Base-by-base conservation (phyloP, 2,797 vertebrate species). In the Falco cherrug region DNA sequence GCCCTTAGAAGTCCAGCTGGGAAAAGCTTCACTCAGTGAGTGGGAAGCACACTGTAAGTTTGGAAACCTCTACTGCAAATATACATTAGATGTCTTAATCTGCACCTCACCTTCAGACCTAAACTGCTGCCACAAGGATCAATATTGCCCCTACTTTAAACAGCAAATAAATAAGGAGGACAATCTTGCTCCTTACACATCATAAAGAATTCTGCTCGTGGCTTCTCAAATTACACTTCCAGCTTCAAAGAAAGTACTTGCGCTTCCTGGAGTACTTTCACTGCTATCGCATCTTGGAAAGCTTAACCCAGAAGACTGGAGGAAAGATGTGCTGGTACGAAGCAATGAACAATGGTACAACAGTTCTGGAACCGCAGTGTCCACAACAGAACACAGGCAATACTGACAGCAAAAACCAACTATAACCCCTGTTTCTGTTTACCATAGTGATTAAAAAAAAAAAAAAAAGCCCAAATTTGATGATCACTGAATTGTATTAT, bases 1-100 rank as follows among this genome's bases (percentile, higher is more conserved):
- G 17, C n/a, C 54, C 84, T 84, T 33, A 57, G 48, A 90, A 95
- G 76, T 87, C 74, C 87, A 95, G 61, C 65, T 41, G n/a, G 39
- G 28, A 88, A 90, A 87, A 86, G 65, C 69, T 89, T 85, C 71
- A 73, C 47, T 83, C 74, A 41, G 60, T 56, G 74, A 68, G 68
- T 48, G 53, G 61, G 71, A 73, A 89, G 64, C 56, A 94, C 67
- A 78, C 64, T 64, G 59, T 63, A 92, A 81, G 35, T 87, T 84
- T 69, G 17, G 80, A 93, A 97, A 93, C n/a, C 63, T 84, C 45
- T 84, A 76, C 67, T 78, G 37, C 89, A 97, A 97, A 96, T 76
- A 56, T 43, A 95, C 51, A 65, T 74, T 13, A 89, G 82, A 91
- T 59, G 50, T 91, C 84, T 95, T 87, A 95, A 95, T 70, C 87